These are phyloP conservation scores for Sciaenops ocellatus DNA, from an alignment of 2,797 vertebrate species.

Conservation along the genomic window DNA sequence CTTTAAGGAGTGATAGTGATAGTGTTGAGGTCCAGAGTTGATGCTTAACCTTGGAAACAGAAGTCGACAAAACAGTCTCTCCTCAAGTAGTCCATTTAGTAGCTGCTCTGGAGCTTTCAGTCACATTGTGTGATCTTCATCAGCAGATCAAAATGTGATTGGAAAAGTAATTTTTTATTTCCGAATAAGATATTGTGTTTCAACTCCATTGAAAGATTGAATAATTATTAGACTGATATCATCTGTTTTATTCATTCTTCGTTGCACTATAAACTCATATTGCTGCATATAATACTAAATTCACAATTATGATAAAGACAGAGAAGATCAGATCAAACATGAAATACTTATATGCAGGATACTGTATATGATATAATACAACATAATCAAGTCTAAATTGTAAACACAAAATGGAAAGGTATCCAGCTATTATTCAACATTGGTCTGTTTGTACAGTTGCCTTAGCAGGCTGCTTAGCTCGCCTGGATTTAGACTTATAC, in stretches of 20 bases:
- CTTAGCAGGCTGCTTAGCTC: conserved; percentile 37
- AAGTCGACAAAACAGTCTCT: background rate
- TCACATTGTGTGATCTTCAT: too few relatives aligned
- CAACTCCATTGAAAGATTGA: background rate
- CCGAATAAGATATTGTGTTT: background rate
- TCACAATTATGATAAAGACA: too few relatives aligned
- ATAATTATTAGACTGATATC: background rate
- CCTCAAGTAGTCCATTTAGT: background rate
- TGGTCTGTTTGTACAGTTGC: conserved; percentile 26
- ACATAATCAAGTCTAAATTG: background rate
- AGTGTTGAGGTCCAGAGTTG: too few relatives aligned
- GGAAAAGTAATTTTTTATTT: too few relatives aligned
- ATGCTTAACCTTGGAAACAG: too few relatives aligned
- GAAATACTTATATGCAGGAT: background rate
- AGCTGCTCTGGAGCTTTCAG: too few relatives aligned
- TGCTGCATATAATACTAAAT: background rate
- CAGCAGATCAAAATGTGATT: background rate
- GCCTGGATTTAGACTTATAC: conserved; percentile 61
- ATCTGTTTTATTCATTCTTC: background rate
- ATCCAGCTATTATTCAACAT: background rate
- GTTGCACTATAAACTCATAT: background rate
- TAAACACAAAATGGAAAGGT: background rate
- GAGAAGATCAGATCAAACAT: background rate
- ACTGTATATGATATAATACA: background rate
- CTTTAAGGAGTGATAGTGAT: too few relatives aligned